Evolutionary conservation across 2,797 vertebrate genomes (phyloP).

Genomic region (Tenualosa ilisha): DNA sequence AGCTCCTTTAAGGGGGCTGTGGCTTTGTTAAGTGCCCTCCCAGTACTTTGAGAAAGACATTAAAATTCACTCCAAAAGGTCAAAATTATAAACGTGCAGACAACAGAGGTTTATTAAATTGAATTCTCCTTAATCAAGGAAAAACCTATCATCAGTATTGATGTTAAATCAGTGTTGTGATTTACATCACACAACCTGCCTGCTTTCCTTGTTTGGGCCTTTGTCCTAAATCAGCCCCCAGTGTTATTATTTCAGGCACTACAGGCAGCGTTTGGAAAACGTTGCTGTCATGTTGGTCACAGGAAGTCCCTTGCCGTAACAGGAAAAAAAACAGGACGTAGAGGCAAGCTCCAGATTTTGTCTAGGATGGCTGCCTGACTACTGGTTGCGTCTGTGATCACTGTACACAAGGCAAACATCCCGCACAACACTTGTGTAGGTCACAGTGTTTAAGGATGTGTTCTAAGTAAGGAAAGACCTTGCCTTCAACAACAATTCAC

Average conservation of each 20-base stretch:
- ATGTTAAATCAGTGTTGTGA: background rate
- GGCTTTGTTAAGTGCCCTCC: background rate
- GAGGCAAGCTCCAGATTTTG: conserved; percentile 59
- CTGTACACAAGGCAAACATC: conserved; percentile 34
- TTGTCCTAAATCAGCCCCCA: conserved; percentile 39
- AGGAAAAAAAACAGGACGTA: conserved; percentile 82
- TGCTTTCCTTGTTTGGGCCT: conserved; percentile 1
- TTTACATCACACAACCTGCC: background rate
- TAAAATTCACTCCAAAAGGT: background rate
- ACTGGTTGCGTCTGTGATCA: conserved; percentile 36
- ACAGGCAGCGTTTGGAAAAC: conserved; percentile 9
- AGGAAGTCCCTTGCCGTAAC: conserved; percentile 68
- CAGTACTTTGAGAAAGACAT: conserved; percentile 13
- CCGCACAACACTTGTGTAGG: background rate
- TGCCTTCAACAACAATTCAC: too few relatives aligned
- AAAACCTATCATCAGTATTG: background rate
- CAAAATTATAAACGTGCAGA: background rate
- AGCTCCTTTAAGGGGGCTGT: conserved; percentile 29
- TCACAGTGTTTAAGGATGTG: background rate
- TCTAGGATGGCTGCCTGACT: conserved; percentile 45
- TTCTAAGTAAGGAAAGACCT: background rate
- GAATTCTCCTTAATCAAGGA: background rate
- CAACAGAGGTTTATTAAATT: background rate
- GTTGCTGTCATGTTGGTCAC: conserved; percentile 45
- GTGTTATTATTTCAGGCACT: conserved; percentile 59